Evolutionary conservation across 1,140 invertebrate genomes (phyloP).

Genomic region (Pararge aegeria): DNA sequence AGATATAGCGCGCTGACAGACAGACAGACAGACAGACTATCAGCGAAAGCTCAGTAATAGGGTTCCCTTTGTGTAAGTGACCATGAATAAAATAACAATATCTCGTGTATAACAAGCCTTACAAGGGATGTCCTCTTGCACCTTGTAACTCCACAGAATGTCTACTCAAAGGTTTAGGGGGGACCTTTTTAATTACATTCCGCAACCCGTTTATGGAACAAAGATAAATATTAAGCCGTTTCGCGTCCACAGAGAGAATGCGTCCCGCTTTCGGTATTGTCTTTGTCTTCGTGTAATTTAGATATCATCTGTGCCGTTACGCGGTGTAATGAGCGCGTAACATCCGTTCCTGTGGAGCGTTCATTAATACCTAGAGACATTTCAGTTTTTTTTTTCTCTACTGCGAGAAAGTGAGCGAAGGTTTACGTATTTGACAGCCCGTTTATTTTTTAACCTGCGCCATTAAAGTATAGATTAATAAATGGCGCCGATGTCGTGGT

Average conservation of each 20-base stretch:
- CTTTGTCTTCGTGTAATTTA: slow-evolving; percentile 29
- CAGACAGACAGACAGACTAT: no score
- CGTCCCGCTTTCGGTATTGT: slow-evolving; percentile 27
- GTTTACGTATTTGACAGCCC: no score
- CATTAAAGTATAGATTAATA: no score
- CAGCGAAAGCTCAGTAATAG: no score
- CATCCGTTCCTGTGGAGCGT: slow-evolving; percentile 20
- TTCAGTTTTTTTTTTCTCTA: no score
- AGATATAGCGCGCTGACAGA: no score
- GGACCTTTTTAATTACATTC: slow-evolving; percentile 35
- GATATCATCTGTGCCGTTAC: slow-evolving; percentile 23
- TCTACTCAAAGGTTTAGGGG: slow-evolving; percentile 21
- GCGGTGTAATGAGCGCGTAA: slow-evolving; percentile 22
- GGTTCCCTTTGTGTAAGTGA: no score
- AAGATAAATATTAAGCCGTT: slow-evolving; percentile 31
- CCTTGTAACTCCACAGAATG: slow-evolving; percentile 23
- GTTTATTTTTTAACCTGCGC: no score
- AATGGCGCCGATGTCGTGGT: no score
- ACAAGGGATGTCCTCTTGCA: slow-evolving; percentile 19
- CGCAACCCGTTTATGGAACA: slow-evolving; percentile 26
- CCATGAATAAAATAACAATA: background rate
- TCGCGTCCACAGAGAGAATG: slow-evolving; percentile 27
- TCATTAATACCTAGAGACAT: slow-evolving; percentile 1
- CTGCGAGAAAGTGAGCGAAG: no score
- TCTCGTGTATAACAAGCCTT: slow-evolving; percentile 11